A percentile compares a stretch with the other conserved stretches of the same genome.
phyloP scores from a whole-genome alignment of 1,140 invertebrate genomes.

The Drosophila tropicalis region DNA sequence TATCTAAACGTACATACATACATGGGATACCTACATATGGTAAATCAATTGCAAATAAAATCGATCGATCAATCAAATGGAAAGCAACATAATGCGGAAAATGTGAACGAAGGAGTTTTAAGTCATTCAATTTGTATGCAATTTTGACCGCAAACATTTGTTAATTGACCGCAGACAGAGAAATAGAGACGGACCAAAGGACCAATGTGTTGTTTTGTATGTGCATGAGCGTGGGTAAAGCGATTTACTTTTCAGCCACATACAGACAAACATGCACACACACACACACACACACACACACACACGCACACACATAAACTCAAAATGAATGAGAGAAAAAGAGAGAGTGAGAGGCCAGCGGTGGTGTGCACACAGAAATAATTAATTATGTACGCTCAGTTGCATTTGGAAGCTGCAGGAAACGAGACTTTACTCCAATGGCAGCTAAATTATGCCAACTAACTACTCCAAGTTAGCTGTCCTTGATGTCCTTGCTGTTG shows the following conservation, averaged over 20 bases:
- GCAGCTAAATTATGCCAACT: slow-evolving; percentile 64
- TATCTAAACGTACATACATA: neutral
- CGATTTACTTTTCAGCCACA: slow-evolving; percentile 11
- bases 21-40: too few species aligned
- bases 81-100: slow-evolving; percentile 5
- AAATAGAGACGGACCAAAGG: slow-evolving; percentile 9
- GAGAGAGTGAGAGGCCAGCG: neutral
- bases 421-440: slow-evolving; percentile 51
- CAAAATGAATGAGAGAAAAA: neutral
- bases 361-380: slow-evolving; percentile 43
- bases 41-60: slow-evolving; percentile 4
- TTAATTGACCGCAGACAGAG: slow-evolving; percentile 58
- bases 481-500: slow-evolving; percentile 1
- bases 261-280: neutral
- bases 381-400: slow-evolving; percentile 73
- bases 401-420: slow-evolving; percentile 59
- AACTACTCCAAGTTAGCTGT: slow-evolving; percentile 19
- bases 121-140: slow-evolving; percentile 72
- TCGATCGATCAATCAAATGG: slow-evolving; percentile 42
- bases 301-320: too few species aligned
- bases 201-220: neutral
- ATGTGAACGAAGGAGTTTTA: slow-evolving; percentile 16
- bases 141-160: slow-evolving; percentile 71
- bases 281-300: slow-evolving; percentile 14
- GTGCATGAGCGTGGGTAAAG: neutral